Evolutionary conservation across 2,113 vertebrate species (phyloP).

Genomic region (Piprites chloris): DNA sequence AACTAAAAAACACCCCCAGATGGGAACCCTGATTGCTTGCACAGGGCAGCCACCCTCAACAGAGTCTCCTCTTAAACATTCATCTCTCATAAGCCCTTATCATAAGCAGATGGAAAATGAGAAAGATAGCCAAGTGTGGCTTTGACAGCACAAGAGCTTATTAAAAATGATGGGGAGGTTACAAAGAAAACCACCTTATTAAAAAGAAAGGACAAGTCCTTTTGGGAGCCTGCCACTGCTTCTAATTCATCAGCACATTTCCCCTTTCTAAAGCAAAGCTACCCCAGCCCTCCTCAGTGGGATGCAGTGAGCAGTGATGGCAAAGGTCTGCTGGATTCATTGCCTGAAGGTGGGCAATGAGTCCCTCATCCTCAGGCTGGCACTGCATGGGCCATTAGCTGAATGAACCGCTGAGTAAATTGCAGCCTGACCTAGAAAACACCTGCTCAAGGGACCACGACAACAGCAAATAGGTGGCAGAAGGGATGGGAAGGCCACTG

Average conservation of each 20-base stretch:
- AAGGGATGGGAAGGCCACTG: background rate
- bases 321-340: background rate
- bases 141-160: background rate
- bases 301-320: background rate
- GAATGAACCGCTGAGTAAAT: background rate
- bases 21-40: background rate
- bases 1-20: background rate
- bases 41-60: background rate
- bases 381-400: background rate
- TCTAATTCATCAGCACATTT: background rate
- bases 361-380: background rate
- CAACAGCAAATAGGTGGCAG: background rate
- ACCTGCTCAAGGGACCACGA: background rate
- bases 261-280: background rate
- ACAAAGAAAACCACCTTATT: background rate
- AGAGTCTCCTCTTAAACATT: background rate
- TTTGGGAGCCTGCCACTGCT: background rate
- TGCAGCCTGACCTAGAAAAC: background rate
- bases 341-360: background rate
- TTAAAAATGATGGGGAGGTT: background rate
- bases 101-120: conserved; percentile 8
- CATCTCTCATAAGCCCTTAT: background rate
- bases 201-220: background rate
- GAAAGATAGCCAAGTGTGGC: background rate
- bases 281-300: background rate